Evolutionary conservation across 2,888 invertebrate genomes (phyloP).

Genomic region (Sclerodermus sp.): DNA sequence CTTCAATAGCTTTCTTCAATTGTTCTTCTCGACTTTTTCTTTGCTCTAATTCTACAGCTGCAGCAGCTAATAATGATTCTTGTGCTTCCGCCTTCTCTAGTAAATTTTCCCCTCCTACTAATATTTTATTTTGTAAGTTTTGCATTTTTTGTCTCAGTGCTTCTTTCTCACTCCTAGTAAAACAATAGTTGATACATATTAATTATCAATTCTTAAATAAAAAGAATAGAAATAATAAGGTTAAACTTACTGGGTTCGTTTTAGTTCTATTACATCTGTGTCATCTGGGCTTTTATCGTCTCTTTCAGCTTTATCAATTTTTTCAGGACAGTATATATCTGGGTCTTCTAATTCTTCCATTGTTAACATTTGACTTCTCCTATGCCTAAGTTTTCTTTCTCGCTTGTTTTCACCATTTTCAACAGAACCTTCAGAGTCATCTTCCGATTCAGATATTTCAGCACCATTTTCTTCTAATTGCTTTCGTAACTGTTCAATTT

Average conservation of each 20-base stretch:
- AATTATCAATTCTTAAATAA: background rate
- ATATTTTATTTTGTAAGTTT: conserved; percentile 90
- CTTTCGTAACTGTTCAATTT: conserved; percentile 88
- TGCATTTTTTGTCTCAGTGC: conserved; percentile 82
- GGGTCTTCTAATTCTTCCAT: conserved; percentile 64
- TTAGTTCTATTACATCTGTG: conserved; percentile 66
- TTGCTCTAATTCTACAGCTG: conserved; percentile 79
- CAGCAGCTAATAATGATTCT: conserved; percentile 83
- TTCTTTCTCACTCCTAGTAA: conserved; percentile 71
- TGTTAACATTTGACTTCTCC: conserved; percentile 55
- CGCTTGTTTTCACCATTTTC: conserved; percentile 40
- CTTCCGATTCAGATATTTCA: conserved; percentile 49
- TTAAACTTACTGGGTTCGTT: conserved; percentile 66
- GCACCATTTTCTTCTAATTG: conserved; percentile 74
- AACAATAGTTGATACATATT: background rate
- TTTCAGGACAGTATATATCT: conserved; percentile 56
- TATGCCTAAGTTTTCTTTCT: conserved; percentile 49
- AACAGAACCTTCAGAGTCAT: conserved; percentile 49
- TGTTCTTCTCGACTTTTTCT: conserved; percentile 79
- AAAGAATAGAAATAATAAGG: background rate
- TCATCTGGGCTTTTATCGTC: conserved; percentile 62
- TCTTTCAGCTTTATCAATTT: conserved; percentile 61
- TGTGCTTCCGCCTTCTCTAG: conserved; percentile 96
- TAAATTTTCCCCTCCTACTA: conserved; percentile 97
- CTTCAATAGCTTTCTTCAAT: conserved; percentile 78